Evolutionary conservation across 2,888 invertebrate species (phyloP).

Genomic region (Hoplodrina ambigua): DNA sequence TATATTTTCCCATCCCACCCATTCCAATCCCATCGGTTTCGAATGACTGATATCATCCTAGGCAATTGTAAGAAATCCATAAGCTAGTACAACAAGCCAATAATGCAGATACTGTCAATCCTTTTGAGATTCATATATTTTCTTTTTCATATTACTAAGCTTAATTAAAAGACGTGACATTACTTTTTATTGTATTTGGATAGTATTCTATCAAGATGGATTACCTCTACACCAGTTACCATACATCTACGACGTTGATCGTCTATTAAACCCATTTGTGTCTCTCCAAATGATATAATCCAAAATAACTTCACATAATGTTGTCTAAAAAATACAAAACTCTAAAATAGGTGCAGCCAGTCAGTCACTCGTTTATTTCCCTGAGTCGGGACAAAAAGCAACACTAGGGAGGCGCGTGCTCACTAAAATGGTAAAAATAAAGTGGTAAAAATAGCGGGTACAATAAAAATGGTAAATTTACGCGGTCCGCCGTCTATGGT

Average conservation of each 20-base stretch:
- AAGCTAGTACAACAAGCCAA: not conserved
- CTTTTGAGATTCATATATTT: not conserved
- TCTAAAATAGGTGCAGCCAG: constrained; percentile 69
- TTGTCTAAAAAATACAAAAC: constrained; percentile 62
- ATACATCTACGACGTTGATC: constrained; percentile 55
- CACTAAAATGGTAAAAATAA: constrained; percentile 85
- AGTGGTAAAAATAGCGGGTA: constrained; percentile 82
- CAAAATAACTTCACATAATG: constrained; percentile 60
- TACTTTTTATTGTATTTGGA: constrained; percentile 7
- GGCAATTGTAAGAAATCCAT: not conserved
- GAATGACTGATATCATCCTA: not conserved
- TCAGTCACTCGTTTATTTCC: constrained; percentile 68
- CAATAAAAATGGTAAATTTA: constrained; percentile 90
- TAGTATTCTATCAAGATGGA: constrained; percentile 27
- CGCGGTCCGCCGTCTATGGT: constrained; percentile 81
- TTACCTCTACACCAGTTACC: constrained; percentile 35
- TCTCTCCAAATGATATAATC: constrained; percentile 64
- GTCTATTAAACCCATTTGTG: constrained; percentile 59
- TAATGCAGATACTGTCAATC: not conserved
- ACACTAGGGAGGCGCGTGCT: constrained; percentile 83
- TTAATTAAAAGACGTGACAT: constrained; percentile 17
- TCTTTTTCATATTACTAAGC: not conserved
- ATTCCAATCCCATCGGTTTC: too few species aligned
- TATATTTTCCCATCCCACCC: not conserved
- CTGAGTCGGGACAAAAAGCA: constrained; percentile 79